Evolutionary conservation across 2,113 vertebrate genomes (phyloP).

Genomic region (Zosterops pallidus): DNA sequence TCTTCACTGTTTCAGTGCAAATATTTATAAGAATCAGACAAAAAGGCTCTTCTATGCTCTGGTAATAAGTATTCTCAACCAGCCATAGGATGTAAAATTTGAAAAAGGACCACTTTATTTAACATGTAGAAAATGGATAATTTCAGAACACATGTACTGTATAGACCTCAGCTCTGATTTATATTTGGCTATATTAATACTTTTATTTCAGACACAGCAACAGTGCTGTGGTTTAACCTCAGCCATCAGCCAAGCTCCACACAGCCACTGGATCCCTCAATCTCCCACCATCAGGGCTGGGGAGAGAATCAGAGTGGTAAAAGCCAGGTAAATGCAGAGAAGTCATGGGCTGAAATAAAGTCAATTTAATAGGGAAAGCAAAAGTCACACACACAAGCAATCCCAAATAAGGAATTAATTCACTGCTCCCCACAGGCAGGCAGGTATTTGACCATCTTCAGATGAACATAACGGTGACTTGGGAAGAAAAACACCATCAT

Average conservation of each 20-base stretch:
- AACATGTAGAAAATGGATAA: not conserved
- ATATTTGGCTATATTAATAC: not conserved
- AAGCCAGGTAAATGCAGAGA: not conserved
- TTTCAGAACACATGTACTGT: not conserved
- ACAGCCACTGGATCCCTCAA: rapidly evolving
- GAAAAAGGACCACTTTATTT: not conserved
- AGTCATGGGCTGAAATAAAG: no score
- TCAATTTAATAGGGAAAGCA: not conserved
- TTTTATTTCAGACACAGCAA: not conserved
- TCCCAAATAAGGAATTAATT: not conserved
- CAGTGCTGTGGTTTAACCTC: not conserved
- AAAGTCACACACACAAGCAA: not conserved
- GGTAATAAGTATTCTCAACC: not conserved
- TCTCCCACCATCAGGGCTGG: not conserved
- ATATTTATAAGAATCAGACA: not conserved
- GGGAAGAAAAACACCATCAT: not conserved
- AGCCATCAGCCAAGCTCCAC: not conserved
- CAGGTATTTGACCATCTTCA: not conserved
- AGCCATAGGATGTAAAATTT: not conserved
- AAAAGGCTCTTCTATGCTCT: not conserved
- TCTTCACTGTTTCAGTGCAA: not conserved
- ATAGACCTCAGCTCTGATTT: not conserved
- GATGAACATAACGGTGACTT: rapidly evolving
- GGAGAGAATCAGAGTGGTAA: not conserved
- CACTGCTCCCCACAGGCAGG: not conserved